Evolutionary conservation across 2,113 vertebrate genomes (phyloP).

Genomic region (Oenanthe oenanthe): DNA sequence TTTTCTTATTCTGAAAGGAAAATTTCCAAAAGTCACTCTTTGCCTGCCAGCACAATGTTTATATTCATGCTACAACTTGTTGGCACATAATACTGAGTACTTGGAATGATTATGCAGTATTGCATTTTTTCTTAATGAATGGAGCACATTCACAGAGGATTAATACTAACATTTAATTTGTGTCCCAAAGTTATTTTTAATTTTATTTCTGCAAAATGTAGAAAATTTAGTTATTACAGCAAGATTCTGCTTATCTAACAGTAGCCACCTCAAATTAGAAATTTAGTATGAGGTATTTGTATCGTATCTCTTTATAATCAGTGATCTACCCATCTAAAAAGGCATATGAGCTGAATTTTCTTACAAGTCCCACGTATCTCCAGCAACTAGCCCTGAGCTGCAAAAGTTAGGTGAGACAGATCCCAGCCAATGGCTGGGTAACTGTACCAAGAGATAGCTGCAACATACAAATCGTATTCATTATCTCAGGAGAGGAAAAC

Average conservation of each 20-base stretch:
- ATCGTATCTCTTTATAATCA: not conserved
- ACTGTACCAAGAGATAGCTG: not conserved
- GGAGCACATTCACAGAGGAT: not conserved
- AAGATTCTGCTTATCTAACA: not conserved
- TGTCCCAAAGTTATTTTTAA: not conserved
- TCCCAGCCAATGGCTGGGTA: rapidly evolving
- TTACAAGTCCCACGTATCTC: not conserved
- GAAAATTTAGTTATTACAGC: not conserved
- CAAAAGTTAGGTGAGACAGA: not conserved
- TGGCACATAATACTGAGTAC: not conserved
- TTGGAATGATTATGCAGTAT: not conserved
- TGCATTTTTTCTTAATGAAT: slow-evolving; percentile 10
- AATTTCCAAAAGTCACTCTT: not conserved
- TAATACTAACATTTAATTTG: not conserved
- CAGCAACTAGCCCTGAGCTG: not conserved
- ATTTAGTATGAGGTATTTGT: not conserved
- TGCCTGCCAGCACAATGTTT: not conserved
- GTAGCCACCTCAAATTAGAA: not conserved
- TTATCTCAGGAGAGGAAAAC: not conserved
- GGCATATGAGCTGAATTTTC: not conserved
- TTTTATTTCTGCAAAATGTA: not conserved
- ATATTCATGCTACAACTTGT: not conserved
- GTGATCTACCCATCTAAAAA: not conserved
- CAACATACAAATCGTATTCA: not conserved
- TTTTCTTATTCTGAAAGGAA: not conserved